Conservation (phyloP, 2,113 vertebrate genomes). For the Indicator maculatus region DNA sequence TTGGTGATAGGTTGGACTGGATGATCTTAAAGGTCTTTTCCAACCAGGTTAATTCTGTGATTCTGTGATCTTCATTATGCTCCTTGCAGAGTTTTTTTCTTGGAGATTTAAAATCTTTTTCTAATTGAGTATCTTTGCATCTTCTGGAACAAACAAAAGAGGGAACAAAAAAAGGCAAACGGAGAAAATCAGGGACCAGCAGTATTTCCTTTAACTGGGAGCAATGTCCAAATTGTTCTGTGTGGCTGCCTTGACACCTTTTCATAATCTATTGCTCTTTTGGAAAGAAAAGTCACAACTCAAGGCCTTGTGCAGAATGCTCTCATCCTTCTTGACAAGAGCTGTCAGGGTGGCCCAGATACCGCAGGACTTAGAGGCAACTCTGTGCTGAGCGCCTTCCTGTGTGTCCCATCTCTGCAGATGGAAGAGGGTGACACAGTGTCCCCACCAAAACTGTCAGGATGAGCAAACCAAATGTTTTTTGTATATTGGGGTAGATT, state of each 20-base stretch:
- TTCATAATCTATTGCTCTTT: background rate
- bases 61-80: background rate
- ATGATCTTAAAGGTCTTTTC: too few relatives aligned
- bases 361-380: background rate
- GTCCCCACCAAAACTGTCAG: background rate
- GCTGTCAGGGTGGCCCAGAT: background rate
- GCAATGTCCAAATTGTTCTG: background rate
- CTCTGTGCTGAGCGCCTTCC: background rate
- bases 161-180: background rate
- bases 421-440: too few relatives aligned
- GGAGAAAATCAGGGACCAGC: background rate
- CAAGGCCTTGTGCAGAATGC: background rate
- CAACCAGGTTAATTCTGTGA: too few relatives aligned
- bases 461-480: background rate
- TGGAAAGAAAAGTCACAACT: background rate
- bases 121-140: background rate
- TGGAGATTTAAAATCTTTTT: background rate
- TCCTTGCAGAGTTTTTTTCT: background rate
- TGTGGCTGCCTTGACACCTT: background rate
- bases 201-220: constrained; percentile 36
- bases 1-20: too few relatives aligned
- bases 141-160: background rate
- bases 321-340: background rate
- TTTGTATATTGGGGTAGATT: background rate
- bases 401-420: background rate